phyloP scores from a whole-genome alignment of 2,113 vertebrate species.

The Pycnonotus jocosus region DNA sequence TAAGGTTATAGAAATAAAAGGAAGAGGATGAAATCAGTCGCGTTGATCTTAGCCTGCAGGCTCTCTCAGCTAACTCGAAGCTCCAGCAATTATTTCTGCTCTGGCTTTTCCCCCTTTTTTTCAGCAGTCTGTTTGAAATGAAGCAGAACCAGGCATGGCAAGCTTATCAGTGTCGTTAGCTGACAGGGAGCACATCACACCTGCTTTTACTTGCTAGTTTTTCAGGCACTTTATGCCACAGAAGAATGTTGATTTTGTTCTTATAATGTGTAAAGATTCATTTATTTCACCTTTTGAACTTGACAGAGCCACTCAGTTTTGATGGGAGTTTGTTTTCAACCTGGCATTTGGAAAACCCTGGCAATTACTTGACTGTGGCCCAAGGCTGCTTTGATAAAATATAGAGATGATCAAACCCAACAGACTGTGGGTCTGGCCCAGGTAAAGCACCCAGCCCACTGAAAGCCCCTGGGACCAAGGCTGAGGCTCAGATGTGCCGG shows the following conservation, averaged over 20 bases:
- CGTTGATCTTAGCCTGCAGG: constrained; percentile 81
- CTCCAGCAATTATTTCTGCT: constrained; percentile 84
- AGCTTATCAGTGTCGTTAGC: constrained; percentile 76
- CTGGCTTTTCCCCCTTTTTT: constrained; percentile 60
- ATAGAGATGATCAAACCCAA: constrained; percentile 25
- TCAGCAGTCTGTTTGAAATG: constrained; percentile 79
- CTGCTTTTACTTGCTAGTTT: constrained; percentile 78
- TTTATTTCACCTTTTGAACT: constrained; percentile 82
- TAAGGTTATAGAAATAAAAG: constrained; percentile 83
- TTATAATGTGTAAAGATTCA: constrained; percentile 80
- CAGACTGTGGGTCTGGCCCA: background rate
- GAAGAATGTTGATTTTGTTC: constrained; percentile 76
- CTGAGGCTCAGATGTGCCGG: background rate
- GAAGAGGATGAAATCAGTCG: constrained; percentile 79
- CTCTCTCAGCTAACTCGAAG: constrained; percentile 74
- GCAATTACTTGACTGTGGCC: constrained; percentile 68
- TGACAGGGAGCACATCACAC: constrained; percentile 76
- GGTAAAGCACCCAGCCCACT: background rate
- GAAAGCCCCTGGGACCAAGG: background rate
- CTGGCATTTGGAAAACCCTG: constrained; percentile 60
- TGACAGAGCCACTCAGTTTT: constrained; percentile 66
- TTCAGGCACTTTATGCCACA: constrained; percentile 74
- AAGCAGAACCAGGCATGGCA: constrained; percentile 77
- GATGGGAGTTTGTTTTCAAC: constrained; percentile 45
- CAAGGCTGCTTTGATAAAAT: constrained; percentile 50